Evolutionary conservation across 2,888 invertebrate genomes (phyloP), one percentile per base, ranked within the genome.

Genomic region (Aleiodes leptofemur): DNA sequence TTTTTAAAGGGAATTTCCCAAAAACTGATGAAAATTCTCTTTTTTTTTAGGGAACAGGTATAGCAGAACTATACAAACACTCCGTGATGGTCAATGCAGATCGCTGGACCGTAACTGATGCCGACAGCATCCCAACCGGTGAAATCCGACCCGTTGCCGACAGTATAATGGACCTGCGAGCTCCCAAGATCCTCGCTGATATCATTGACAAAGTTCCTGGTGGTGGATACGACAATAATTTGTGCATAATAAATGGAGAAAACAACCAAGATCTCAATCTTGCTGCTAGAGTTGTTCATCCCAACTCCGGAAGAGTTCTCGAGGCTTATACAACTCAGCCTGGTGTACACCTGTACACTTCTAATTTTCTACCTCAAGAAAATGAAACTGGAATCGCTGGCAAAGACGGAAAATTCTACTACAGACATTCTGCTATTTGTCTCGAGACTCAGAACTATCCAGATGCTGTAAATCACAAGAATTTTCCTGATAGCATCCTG

Each of bases 381-480:
- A 90, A 90, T 72, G 48, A 75, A 1, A 75, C 77, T 2, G 89
- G 93, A 0, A 87, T 95, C 43, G 77, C 86, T 8, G 97, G 97
- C 0, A 97, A 97, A 88, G 90, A 90, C 6, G 94, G 94, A 0
- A 91, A 92, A 0, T 83, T 86, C 13, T 97, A 97, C 86, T 92
- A 91, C 73, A 94, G 93, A 79, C 96, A 96, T 83, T 95, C 95
- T 0, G 95, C 95, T 2, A 94, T 98, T 84, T 97, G 97, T 86
- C 90, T 98, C 71, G 97, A 98, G 91, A 96, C 98, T 0, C 98
- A 98, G 90, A 96, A 96, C 86, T 98, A 94, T 90, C 98, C 98
- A 0, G 96, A 98, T 90, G 96, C 97, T 11, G 91, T 96, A 0
- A 96, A 97, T 90, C 94, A 96, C 87, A 95, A 89, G 82, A 94